Evolutionary conservation across 1,140 invertebrate genomes (phyloP), one percentile per base, ranked within the genome.

Genomic region (Macrosteles quadrilineatus): DNA sequence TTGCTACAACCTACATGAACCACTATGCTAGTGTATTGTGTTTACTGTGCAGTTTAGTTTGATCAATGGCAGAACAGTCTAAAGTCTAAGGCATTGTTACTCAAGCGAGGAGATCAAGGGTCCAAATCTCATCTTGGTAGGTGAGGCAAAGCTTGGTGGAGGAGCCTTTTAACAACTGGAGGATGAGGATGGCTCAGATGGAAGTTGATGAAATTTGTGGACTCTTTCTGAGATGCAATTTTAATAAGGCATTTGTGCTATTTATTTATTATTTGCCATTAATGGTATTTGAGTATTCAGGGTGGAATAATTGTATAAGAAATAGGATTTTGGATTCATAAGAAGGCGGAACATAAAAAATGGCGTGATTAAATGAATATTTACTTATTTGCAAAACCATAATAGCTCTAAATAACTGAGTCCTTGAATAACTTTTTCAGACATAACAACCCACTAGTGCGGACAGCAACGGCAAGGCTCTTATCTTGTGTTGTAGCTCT

Each of bases 401-500:
- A 43, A 43, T 43, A 43, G 9, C 17, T 11, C 9, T 43, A 43
- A 11, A 11, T 43, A 17, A 43, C 36, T 43, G 17, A 43, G 36
- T 11, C 9, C 21, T 55, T 25, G 4, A 43, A 12, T 66, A 3
- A 29, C 30, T 23, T 6, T 69, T 69, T 23, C 67, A 69, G 67
- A 11, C 67, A 69, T 32, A 69, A 69, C 55, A 69, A 69, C 23
- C 53, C 67, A 31, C 40, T 69, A n/a, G 53, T 55, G 0, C 23
- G 67, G 2, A 69, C 57, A 32, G 67, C 67, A 2, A 32, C 29
- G 21, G 67, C 67, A 11, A 30, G 67, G 9, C 55, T 69, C 1
- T 23, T 69, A 2, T 3, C 50, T 14, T 69, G 67, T 62, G 36
- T 40, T 69, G 67, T 64, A n/a, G 62, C 62, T 2, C 32, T 64